A percentile compares a stretch with the other conserved stretches of the same genome.
These are phyloP conservation scores for Pungitius pungitius DNA, from an alignment of 2,113 vertebrate species.

Conservation along the genomic window DNA sequence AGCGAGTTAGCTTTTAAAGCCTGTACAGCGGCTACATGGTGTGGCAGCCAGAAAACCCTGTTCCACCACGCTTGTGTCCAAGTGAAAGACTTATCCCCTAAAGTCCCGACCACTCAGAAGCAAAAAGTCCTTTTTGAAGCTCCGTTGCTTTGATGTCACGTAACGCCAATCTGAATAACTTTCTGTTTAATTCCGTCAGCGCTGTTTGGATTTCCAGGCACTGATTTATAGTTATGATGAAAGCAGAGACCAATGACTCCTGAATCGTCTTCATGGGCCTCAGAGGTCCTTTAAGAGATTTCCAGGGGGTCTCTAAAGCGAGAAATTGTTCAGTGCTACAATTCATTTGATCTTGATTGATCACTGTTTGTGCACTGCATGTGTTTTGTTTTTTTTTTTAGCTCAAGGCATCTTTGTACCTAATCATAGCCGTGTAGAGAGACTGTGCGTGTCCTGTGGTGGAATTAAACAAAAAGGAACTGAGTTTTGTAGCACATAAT, in stretches of 20 bases:
- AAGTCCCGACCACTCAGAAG: conserved; percentile 17
- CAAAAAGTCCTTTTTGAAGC: conserved; percentile 5
- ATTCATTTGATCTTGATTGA: background rate
- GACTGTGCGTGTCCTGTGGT: background rate
- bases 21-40: background rate
- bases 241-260: background rate
- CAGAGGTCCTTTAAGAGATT: background rate
- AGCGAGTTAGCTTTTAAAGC: background rate
- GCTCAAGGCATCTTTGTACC: background rate
- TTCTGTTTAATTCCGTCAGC: conserved; percentile 30
- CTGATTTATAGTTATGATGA: background rate
- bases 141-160: conserved; percentile 12
- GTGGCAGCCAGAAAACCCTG: background rate
- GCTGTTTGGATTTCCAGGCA: background rate
- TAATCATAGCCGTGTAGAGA: background rate
- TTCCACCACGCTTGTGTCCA: background rate
- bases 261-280: background rate
- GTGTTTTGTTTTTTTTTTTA: background rate
- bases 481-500: conserved; percentile 8
- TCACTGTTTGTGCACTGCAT: background rate
- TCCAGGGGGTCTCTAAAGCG: background rate
- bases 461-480: background rate
- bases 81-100: background rate
- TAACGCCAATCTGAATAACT: conserved; percentile 2
- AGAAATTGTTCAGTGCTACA: background rate